Conservation (phyloP, 1,140 invertebrate genomes). For the Drosophila parabipectinata region DNA sequence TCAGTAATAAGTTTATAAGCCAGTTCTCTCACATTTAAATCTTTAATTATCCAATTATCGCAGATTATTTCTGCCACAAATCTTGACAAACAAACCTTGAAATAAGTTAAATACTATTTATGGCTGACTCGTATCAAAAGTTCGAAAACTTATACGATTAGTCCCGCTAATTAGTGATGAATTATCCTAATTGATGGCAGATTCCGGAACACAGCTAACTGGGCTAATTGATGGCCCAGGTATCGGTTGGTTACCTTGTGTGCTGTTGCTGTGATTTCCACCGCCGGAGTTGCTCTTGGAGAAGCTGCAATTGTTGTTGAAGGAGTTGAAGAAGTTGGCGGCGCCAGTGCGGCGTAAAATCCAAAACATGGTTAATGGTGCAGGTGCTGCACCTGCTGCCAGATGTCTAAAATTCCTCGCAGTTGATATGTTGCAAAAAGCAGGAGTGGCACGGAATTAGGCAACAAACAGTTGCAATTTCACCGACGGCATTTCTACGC, state of each 20-base stretch:
- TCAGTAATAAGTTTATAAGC: too few species aligned
- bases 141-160: slow-evolving; percentile 19
- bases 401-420: slow-evolving; percentile 15
- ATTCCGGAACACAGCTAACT: slow-evolving; percentile 25
- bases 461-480: slow-evolving; percentile 29
- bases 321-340: slow-evolving; percentile 82
- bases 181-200: slow-evolving; percentile 63
- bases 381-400: background rate
- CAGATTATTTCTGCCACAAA: background rate
- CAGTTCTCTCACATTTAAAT: too few species aligned
- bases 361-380: slow-evolving; percentile 79
- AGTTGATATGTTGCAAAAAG: slow-evolving; percentile 53
- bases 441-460: slow-evolving; percentile 33
- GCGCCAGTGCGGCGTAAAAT: slow-evolving; percentile 82
- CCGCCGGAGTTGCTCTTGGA: slow-evolving; percentile 65
- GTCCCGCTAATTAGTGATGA: slow-evolving; percentile 52
- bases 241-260: slow-evolving; percentile 62
- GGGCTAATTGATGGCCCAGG: slow-evolving; percentile 59
- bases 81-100: background rate
- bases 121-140: slow-evolving; percentile 16
- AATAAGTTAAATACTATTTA: slow-evolving; percentile 12
- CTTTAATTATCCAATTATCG: background rate
- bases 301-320: slow-evolving; percentile 83
- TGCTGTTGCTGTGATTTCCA: slow-evolving; percentile 65
- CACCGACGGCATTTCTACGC: slow-evolving; percentile 60